Base-by-base conservation (phyloP, 2,797 vertebrate genomes). In the Rhinogobio ventralis region DNA sequence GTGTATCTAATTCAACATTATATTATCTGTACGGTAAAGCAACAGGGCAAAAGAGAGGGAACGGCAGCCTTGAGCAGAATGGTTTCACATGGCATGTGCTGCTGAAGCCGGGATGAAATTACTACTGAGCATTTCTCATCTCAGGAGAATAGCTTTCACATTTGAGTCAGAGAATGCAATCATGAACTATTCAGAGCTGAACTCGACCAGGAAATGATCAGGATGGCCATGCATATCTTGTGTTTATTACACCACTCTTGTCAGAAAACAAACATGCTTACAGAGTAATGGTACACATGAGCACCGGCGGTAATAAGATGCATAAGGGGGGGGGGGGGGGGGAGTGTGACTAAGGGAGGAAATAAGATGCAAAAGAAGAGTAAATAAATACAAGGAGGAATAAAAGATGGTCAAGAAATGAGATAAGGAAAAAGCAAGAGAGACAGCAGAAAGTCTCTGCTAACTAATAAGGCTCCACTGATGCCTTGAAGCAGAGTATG, bases 121-220 rank as follows among this genome's bases (percentile, higher is more conserved):
- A 85, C 33, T 55, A 67, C 46, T 11, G 80, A 85, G 71, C 68
- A 76, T 76, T 79, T 79, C 42, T 85, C 49, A 83, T 86, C 79
- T 85, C 79, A 45, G 66, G 74, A 83, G 81, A 77, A 53, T 81
- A 77, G 71, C 85, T 86, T 86, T 83, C 79, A 78, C 83, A 86
- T 85, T 45, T 71, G 45, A 81, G 53, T 23, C 62, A 60, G 51
- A 28, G 64, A 78, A 66, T 60, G 69, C 75, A 84, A 87, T 82
- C 81, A 83, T 80, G 82, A 87, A 81, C 85, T 84, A 86, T 87
- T 87, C 73, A 25, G 64, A 86, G 85, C 87, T 62, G 83, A 85
- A 82, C 79, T 28, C 42, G 66, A 85, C 62, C 82, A 90, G 88
- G 86, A 90, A 88, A 88, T 87, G 78, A 87, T 86, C 78, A 72